Conservation (phyloP, 2,113 vertebrate genomes). For the Lutjanus erythropterus region DNA sequence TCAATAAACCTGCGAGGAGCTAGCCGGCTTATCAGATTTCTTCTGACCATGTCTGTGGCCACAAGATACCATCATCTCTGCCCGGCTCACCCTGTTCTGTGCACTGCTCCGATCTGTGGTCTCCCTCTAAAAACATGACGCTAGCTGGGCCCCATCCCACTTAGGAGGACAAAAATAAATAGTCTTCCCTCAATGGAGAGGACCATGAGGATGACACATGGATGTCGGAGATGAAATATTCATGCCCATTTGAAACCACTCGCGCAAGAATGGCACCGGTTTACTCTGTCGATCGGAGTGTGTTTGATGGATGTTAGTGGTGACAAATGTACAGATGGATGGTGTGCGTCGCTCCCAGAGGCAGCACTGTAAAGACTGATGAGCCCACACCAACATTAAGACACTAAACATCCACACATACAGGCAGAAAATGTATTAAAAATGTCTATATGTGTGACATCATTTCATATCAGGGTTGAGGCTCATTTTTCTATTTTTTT, state of each 20-base stretch:
- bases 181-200: conserved; percentile 42
- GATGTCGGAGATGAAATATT: conserved; percentile 79
- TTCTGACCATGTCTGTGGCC: conserved; percentile 49
- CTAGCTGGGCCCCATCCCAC: conserved; percentile 54
- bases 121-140: conserved; percentile 41
- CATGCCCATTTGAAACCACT: conserved; percentile 78
- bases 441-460: too few relatives aligned
- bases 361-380: conserved; percentile 21
- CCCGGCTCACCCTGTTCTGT: conserved; percentile 1
- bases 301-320: conserved; percentile 65
- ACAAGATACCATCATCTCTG: conserved; percentile 37
- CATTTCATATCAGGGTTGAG: too few relatives aligned
- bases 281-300: conserved; percentile 55
- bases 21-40: conserved; percentile 72
- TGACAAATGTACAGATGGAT: conserved; percentile 50
- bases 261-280: conserved; percentile 59
- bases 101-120: conserved; percentile 24
- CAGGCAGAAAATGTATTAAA: conserved; percentile 2
- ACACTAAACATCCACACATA: neutral
- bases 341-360: conserved; percentile 31
- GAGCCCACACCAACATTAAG: conserved; percentile 24
- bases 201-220: conserved; percentile 61
- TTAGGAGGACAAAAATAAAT: conserved; percentile 75
- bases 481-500: too few relatives aligned
- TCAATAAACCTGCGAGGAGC: conserved; percentile 74